Evolutionary conservation across 1,140 invertebrate genomes (phyloP), one percentile per base, ranked within the genome.

Genomic region (Cotesia glomerata): DNA sequence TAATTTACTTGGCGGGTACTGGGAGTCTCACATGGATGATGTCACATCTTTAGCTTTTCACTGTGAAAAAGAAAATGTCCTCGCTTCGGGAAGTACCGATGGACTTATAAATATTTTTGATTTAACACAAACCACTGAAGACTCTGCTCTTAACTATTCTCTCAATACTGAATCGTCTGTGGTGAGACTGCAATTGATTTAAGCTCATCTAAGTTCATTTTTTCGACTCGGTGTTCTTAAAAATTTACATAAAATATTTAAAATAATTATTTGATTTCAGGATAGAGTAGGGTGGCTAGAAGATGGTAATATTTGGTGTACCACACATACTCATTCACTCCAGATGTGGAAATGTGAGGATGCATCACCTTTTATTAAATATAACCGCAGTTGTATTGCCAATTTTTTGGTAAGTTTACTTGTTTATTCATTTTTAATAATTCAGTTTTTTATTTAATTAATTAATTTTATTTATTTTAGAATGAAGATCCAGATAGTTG

Each of bases 91-190:
- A 0, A 93, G 94, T 18, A 91, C 91, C 0, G 96, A 98, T 87
- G 95, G 95, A 0, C 86, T 97, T 1, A 91, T 97, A 0, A 97
- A 97, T 86, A 80, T 95, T 16, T 98, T 92, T 84, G 93, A 97
- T 82, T 87, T 97, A 1, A 89, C 88, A 59, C 87, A 96, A 83
- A 76, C 87, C 0, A 88, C 84, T 2, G 96, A 98, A 87, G 94
- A 96, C 72, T 92, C 95, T 81, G 95, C 96, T 0, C 85, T 98
- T 1, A 83, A 86, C 16, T 91, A 91, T 79, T 93, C 93, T 1
- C 88, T 96, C n/a, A 97, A 97, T 82, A 91, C 94, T 9, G 93
- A 95, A 80, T 93, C 92, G 69, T 93, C 94, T 51, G 91, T 97
- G 62, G 93, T 94, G 80, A 85, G 84, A 71, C 54, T 45, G 16